Evolutionary conservation across 2,888 invertebrate genomes (phyloP), one percentile per base, ranked within the genome.

Genomic region (Cetonia aurata): DNA sequence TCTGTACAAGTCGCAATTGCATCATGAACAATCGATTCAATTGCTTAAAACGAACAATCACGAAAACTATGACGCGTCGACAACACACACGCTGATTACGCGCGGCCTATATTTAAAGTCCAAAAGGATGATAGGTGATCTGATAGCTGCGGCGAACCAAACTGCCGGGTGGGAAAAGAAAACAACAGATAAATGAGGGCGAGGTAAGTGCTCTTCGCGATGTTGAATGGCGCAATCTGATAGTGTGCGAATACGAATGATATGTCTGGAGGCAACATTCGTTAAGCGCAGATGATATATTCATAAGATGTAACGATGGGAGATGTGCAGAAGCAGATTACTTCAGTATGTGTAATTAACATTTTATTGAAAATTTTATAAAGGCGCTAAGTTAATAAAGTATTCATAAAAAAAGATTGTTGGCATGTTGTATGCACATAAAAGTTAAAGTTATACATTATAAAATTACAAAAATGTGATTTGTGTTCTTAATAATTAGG

Each of bases 11-110:
- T 52, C 48, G n/a, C 8, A 46, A 44, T 67, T 67, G 44, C 67
- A 55, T 67, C 67, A 67, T 33, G 44, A 46, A 46, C 17, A 67
- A 67, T 55, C 44, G 55, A 33, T 62, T 62, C 48, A 33, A 62
- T 62, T 62, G 62, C 17, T 31, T 3, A 15, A 50, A 62, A 46
- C 9, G 44, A 19, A 60, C 46, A 62, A 62, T 31, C 46, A 59
- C 59, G 25, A 59, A 1, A 59, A 42, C 42, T 1, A 17, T 19
- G 25, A 25, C 25, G 25, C 25, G 9, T 48, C 62, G 62, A 62
- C 48, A 33, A 48, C 46, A 25, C 4, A 48, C 48, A 33, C 48
- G 62, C 25, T 59, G 17, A 44, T 46, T 62, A 62, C 13, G 48
- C 31, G 17, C 17, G 31, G 48, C 46, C 13, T 48, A 48, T 15